Conservation (phyloP, 2,888 invertebrate species). For the Diaphora mendica region DNA sequence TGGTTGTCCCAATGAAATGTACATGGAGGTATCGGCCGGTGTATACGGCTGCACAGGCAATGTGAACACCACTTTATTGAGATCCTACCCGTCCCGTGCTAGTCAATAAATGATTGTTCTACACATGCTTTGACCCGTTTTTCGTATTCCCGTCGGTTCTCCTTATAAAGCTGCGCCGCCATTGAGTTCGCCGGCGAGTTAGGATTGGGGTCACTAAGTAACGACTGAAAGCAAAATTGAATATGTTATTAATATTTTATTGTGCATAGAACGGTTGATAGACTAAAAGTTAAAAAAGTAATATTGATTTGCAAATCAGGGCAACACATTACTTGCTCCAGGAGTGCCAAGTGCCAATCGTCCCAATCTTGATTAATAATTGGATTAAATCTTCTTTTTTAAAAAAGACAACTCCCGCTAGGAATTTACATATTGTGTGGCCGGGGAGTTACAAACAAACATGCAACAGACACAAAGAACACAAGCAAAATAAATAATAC, state of each 20-base stretch:
- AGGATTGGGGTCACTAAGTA: constrained; percentile 99
- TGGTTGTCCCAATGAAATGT: constrained; percentile 78
- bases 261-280: neutral
- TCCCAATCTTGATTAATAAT: no score
- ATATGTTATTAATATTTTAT: constrained; percentile 4
- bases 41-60: constrained; percentile 58
- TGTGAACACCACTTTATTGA: constrained; percentile 64
- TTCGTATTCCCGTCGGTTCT: constrained; percentile 99
- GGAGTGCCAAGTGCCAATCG: no score
- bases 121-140: constrained; percentile 99
- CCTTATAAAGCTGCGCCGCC: constrained; percentile 99
- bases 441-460: no score
- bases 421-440: no score
- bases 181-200: constrained; percentile 99
- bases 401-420: no score
- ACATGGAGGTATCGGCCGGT: constrained; percentile 68
- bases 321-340: no score
- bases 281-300: neutral
- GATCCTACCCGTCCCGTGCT: constrained; percentile 78
- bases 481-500: no score
- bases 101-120: constrained; percentile 99
- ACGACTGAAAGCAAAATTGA: constrained; percentile 91
- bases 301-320: no score
- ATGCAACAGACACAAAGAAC: no score
- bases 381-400: no score